Conservation (phyloP, 1,140 invertebrate species). For the Gryllus bimaculatus region DNA sequence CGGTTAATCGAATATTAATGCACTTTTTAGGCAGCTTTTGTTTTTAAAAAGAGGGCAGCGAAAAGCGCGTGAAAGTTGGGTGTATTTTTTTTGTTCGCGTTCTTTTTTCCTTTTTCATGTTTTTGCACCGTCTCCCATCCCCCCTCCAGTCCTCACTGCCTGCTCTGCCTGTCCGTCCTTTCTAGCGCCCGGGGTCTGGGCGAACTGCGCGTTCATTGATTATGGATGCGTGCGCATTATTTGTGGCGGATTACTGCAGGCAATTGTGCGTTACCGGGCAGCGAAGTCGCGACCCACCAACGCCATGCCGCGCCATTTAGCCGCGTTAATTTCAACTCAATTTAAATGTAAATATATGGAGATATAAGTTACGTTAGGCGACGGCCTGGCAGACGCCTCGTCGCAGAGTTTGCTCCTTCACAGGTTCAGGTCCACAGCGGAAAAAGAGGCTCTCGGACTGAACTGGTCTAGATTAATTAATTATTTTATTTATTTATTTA, state of each 20-base stretch:
- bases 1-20: not conserved
- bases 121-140: not conserved
- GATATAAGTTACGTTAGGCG: not conserved
- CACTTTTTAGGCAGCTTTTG: not conserved
- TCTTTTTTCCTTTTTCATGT: not conserved
- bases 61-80: not conserved
- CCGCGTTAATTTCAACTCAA: not conserved
- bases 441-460: no score
- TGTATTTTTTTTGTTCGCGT: not conserved
- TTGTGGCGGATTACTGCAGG: not conserved
- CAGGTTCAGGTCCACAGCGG: no score
- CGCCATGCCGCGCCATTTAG: not conserved
- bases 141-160: not conserved
- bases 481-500: no score
- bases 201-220: not conserved
- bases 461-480: no score
- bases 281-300: not conserved
- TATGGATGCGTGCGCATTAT: not conserved
- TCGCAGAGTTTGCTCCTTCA: no score
- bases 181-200: not conserved
- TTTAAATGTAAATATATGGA: constrained; percentile 2
- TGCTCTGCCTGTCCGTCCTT: not conserved
- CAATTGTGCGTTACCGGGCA: not conserved
- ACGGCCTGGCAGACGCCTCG: no score
- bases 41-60: not conserved